These are phyloP conservation scores for Diadegma fenestrale DNA, from an alignment of 2,888 invertebrate species.

Conservation along the genomic window DNA sequence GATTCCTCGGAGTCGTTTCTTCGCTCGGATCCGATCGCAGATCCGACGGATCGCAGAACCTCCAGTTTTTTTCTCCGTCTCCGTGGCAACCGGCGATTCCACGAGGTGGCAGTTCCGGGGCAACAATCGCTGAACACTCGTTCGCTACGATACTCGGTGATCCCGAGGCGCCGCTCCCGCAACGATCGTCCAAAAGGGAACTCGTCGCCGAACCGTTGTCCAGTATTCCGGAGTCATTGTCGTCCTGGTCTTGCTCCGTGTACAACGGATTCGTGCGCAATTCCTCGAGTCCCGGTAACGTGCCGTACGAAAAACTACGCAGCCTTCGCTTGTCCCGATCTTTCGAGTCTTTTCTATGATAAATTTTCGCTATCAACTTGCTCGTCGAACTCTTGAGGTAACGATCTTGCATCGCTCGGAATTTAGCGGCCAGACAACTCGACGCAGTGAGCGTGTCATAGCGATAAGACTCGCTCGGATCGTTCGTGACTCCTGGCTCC, in stretches of 20 bases:
- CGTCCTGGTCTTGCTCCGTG: constrained; percentile 89
- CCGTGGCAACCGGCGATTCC: neutral
- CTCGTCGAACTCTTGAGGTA: constrained; percentile 90
- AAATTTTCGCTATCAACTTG: constrained; percentile 89
- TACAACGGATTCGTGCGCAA: constrained; percentile 89
- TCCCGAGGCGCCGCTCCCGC: constrained; percentile 78
- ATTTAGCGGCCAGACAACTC: constrained; percentile 89
- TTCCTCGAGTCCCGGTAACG: constrained; percentile 90
- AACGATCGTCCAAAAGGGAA: constrained; percentile 86
- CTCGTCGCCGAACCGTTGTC: constrained; percentile 91
- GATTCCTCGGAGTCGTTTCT: constrained; percentile 25
- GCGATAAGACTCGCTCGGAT: constrained; percentile 62
- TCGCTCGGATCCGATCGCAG: constrained; percentile 8
- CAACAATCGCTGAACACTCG: constrained; percentile 70
- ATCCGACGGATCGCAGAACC: neutral
- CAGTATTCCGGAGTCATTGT: constrained; percentile 91
- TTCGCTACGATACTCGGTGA: constrained; percentile 59
- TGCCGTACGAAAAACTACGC: constrained; percentile 91
- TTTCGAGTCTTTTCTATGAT: constrained; percentile 82
- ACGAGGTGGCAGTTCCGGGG: constrained; percentile 81
- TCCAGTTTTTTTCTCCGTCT: neutral
- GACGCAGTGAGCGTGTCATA: constrained; percentile 81
- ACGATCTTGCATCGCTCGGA: constrained; percentile 89
- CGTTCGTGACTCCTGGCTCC: constrained; percentile 21
- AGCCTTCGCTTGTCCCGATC: constrained; percentile 83